phyloP scores from a whole-genome alignment of 2,888 invertebrate species.

The Protonemura montana region DNA sequence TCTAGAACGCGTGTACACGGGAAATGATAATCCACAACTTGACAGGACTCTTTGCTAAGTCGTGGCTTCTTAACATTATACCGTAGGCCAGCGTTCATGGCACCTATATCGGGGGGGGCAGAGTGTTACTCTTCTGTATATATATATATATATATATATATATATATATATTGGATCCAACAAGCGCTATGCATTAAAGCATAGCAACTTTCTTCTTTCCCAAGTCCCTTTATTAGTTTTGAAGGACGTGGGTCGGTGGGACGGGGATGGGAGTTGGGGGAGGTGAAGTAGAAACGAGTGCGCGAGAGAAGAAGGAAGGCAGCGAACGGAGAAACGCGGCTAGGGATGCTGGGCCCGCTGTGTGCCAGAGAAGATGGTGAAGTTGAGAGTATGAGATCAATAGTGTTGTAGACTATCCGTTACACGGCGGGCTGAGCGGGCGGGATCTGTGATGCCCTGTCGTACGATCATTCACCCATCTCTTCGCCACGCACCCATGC shows the following conservation, averaged over 20 bases:
- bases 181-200: conserved; percentile 13
- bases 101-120: neutral
- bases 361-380: conserved; percentile 17
- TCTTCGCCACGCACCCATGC: neutral
- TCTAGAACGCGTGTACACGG: no score
- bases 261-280: neutral
- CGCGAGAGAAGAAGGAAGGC: conserved; percentile 1
- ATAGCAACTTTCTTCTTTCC: conserved; percentile 43
- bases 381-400: conserved; percentile 37
- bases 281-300: neutral
- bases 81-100: neutral
- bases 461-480: neutral
- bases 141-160: neutral
- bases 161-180: neutral
- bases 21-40: no score
- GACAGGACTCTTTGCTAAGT: no score
- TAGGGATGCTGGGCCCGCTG: neutral
- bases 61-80: no score
- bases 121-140: neutral
- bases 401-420: conserved; percentile 32
- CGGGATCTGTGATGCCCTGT: conserved; percentile 31
- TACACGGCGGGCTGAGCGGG: conserved; percentile 10
- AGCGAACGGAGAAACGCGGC: neutral
- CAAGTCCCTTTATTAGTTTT: conserved; percentile 47
- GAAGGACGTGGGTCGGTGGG: conserved; percentile 42